phyloP scores from a whole-genome alignment of 2,888 invertebrate genomes.

The Elmis aenea region DNA sequence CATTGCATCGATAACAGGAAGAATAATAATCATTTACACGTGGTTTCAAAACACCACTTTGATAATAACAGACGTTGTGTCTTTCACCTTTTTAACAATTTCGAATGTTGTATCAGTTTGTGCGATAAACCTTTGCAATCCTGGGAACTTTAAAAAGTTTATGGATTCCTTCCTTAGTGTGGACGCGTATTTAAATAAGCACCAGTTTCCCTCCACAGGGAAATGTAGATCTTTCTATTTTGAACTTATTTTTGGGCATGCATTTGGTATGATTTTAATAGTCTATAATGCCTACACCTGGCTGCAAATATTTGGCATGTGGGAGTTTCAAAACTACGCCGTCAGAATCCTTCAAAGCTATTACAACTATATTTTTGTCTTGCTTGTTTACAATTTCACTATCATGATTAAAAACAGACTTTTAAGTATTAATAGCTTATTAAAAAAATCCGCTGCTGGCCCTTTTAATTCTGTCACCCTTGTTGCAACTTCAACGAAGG shows the following conservation, averaged over 20 bases:
- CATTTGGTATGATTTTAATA: too few relatives aligned
- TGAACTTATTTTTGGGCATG: too few relatives aligned
- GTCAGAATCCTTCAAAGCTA: slow-evolving; percentile 2
- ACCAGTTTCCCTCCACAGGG: too few relatives aligned
- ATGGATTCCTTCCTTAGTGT: too few relatives aligned
- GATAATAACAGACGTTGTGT: neutral
- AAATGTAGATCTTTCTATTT: too few relatives aligned
- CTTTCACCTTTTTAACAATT: slow-evolving; percentile 1
- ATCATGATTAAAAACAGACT: neutral
- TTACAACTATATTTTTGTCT: slow-evolving; percentile 1
- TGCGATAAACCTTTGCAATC: too few relatives aligned
- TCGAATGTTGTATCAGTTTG: neutral
- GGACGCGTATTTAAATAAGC: too few relatives aligned
- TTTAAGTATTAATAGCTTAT: neutral
- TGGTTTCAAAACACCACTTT: slow-evolving; percentile 2
- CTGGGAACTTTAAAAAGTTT: too few relatives aligned
- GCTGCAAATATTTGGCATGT: neutral
- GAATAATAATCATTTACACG: slow-evolving; percentile 2
- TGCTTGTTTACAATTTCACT: slow-evolving; percentile 3
- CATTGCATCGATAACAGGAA: neutral
- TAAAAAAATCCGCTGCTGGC: too few relatives aligned
- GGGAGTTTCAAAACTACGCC: neutral
- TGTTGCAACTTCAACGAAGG: too few relatives aligned
- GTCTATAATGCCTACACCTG: neutral
- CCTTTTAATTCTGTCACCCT: too few relatives aligned